Percentiles rank a stretch among this genome's conserved stretches.
Conservation (phyloP, 2,797 vertebrate genomes). For the Ficedula albicollis region DNA sequence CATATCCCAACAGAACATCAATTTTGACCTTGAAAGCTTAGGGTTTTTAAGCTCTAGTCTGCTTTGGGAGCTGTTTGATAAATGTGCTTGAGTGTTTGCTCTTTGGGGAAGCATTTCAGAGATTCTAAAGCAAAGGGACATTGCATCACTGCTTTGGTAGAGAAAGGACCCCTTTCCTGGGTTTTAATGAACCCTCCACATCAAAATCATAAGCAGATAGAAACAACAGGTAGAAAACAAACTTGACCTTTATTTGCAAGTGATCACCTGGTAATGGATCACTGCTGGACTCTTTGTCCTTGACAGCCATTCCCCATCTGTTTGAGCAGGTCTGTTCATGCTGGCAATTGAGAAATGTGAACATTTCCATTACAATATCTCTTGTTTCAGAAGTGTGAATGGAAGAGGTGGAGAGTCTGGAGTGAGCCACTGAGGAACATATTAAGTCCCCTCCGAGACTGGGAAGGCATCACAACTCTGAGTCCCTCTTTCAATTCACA, state of each 20-base stretch:
- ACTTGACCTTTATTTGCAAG: not conserved
- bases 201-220: not conserved
- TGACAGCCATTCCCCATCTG: not conserved
- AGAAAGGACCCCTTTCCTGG: not conserved
- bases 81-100: not conserved
- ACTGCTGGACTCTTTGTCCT: not conserved
- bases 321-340: not conserved
- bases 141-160: not conserved
- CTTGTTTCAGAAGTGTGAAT: slow-evolving; percentile 39
- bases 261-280: not conserved
- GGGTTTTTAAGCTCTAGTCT: not conserved
- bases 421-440: not conserved
- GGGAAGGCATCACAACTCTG: not conserved
- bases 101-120: not conserved
- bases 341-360: not conserved
- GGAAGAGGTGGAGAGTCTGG: not conserved
- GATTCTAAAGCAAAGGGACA: not conserved
- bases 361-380: slow-evolving; percentile 12
- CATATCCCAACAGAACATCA: not conserved
- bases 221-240: slow-evolving; percentile 1
- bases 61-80: not conserved
- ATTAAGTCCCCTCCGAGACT: not conserved
- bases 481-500: slow-evolving; percentile 34
- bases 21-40: not conserved
- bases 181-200: not conserved